Conservation (phyloP, 2,113 vertebrate species). For the Tragelaphus buxtoni region DNA sequence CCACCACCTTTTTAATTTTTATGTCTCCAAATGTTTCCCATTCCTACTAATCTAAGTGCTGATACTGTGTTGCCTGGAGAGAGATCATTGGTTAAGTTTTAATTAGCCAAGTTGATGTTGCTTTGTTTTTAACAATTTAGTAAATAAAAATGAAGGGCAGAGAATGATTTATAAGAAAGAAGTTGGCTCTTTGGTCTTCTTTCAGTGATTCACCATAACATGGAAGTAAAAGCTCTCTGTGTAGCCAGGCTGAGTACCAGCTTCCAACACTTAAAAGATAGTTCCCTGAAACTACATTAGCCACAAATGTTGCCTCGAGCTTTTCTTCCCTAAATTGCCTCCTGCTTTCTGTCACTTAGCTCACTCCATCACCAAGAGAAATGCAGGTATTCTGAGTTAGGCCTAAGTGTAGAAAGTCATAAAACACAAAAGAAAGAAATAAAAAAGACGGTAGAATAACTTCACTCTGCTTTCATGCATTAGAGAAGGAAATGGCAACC, state of each 20-base stretch:
- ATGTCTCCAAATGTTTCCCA: neutral
- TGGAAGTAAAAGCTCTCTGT: neutral
- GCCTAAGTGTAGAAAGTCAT: neutral
- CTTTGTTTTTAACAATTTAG: neutral
- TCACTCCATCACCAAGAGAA: neutral
- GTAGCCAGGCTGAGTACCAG: neutral
- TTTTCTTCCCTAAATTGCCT: neutral
- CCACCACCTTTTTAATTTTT: neutral
- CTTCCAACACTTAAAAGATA: neutral
- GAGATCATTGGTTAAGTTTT: neutral
- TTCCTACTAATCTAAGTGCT: neutral
- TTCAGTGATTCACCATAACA: neutral
- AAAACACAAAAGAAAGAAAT: neutral
- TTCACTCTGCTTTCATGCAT: neutral
- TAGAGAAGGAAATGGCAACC: no score
- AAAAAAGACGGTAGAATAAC: neutral
- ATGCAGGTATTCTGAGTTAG: neutral
- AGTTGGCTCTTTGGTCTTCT: neutral
- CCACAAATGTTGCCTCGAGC: neutral
- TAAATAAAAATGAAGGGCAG: neutral
- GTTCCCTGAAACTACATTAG: neutral
- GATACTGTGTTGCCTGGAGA: neutral
- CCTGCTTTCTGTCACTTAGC: neutral
- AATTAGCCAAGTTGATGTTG: neutral
- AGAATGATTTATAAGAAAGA: neutral